Conservation (phyloP, 2,888 invertebrate genomes). For the Pyrrhopygopsis socrates region DNA sequence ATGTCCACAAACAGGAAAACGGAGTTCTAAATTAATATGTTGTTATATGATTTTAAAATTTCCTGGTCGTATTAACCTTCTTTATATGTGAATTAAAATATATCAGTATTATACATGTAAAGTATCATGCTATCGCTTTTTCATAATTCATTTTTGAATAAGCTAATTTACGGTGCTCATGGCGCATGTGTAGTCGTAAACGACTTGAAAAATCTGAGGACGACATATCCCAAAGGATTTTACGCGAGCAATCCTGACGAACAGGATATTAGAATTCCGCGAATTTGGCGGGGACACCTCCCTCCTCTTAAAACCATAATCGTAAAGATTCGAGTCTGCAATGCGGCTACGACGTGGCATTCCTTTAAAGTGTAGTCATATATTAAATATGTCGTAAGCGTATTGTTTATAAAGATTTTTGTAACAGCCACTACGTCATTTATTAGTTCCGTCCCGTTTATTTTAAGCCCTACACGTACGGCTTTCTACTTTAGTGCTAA, state of each 20-base stretch:
- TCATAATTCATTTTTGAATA: not conserved
- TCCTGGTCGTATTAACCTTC: too few relatives aligned
- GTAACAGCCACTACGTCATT: too few relatives aligned
- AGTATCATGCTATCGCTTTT: too few relatives aligned
- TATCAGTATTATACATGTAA: too few relatives aligned
- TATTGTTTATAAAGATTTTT: too few relatives aligned
- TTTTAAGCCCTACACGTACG: too few relatives aligned
- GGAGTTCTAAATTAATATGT: too few relatives aligned
- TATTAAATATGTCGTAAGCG: not conserved
- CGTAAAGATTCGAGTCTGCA: slow-evolving; percentile 73
- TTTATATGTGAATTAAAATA: too few relatives aligned
- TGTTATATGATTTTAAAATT: too few relatives aligned
- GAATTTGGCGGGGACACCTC: slow-evolving; percentile 82
- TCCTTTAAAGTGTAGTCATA: slow-evolving; percentile 13
- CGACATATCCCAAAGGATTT: slow-evolving; percentile 79
- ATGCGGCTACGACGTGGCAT: slow-evolving; percentile 71
- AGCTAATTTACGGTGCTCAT: slow-evolving; percentile 3
- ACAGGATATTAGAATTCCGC: slow-evolving; percentile 89
- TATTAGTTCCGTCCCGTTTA: too few relatives aligned
- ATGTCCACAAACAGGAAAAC: too few relatives aligned
- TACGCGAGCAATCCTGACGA: slow-evolving; percentile 85
- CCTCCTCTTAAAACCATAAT: slow-evolving; percentile 53
- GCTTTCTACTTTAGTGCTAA: too few relatives aligned
- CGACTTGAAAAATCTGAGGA: slow-evolving; percentile 58
- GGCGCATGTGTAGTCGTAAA: not conserved